A percentile compares a stretch with the other conserved stretches of the same genome.
phyloP scores from a whole-genome alignment of 2,113 vertebrate species.

The Arvicanthis niloticus region DNA sequence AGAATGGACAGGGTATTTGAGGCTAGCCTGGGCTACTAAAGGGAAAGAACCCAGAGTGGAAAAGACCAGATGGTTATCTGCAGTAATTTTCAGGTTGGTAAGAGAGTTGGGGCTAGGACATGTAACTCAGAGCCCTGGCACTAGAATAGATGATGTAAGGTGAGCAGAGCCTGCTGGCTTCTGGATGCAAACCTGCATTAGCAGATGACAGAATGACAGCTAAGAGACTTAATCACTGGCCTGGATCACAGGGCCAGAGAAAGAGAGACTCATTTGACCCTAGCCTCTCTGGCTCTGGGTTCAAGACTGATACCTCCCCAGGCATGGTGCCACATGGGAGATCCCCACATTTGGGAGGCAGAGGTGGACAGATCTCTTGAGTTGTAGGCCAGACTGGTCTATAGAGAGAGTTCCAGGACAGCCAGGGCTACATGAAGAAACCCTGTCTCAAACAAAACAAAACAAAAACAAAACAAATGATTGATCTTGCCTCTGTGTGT shows the following conservation, averaged over 20 bases:
- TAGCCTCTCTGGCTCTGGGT: neutral
- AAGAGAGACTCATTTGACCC: neutral
- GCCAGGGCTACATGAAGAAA: neutral
- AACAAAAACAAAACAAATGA: neutral
- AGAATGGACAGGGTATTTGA: neutral
- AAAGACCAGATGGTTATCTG: neutral
- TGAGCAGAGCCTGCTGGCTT: neutral
- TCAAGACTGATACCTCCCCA: neutral
- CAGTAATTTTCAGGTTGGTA: neutral
- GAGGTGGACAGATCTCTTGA: neutral
- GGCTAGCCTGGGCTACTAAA: neutral
- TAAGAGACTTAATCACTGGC: neutral
- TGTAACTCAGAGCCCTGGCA: neutral
- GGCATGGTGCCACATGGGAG: fast-evolving
- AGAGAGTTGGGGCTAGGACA: neutral
- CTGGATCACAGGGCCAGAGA: neutral
- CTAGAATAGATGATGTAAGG: neutral
- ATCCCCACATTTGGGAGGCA: neutral
- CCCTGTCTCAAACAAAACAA: neutral
- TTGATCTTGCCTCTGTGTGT: neutral
- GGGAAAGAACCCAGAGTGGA: fast-evolving
- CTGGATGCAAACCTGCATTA: neutral
- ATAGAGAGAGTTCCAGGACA: neutral
- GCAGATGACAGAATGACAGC: neutral
- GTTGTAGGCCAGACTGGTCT: neutral